A percentile compares a stretch with the other conserved stretches of the same genome.
Evolutionary conservation across 2,888 invertebrate species (phyloP).

Genomic region (Lapara coniferarum): DNA sequence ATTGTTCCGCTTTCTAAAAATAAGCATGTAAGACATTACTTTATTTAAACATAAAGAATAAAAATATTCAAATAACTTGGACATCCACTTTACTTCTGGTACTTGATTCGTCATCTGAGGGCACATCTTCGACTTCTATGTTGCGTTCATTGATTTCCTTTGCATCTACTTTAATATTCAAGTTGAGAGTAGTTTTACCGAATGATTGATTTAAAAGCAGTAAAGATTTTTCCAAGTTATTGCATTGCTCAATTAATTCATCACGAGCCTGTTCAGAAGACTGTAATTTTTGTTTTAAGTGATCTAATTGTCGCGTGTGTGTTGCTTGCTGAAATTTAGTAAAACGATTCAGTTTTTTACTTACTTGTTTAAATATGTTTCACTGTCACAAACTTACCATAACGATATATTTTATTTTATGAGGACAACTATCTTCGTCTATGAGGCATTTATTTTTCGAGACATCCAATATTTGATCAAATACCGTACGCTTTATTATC

Average conservation of each 20-base stretch:
- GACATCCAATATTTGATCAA: conserved; percentile 67
- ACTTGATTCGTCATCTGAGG: conserved; percentile 64
- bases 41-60: not conserved
- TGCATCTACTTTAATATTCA: not conserved
- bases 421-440: conserved; percentile 62
- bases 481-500: conserved; percentile 68
- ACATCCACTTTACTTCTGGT: conserved; percentile 54
- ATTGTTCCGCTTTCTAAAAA: conserved; percentile 67
- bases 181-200: conserved; percentile 41
- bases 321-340: conserved; percentile 59
- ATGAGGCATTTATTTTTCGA: conserved; percentile 63
- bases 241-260: conserved; percentile 59
- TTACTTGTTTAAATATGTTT: not conserved
- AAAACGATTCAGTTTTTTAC: conserved; percentile 18
- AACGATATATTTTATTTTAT: conserved; percentile 63
- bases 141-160: conserved; percentile 34
- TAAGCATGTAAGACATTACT: conserved; percentile 25
- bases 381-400: conserved; percentile 46
- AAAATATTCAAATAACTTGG: not conserved
- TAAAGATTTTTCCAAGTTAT: conserved; percentile 63
- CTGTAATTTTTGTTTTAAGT: conserved; percentile 59
- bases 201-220: conserved; percentile 67
- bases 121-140: conserved; percentile 62
- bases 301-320: conserved; percentile 59
- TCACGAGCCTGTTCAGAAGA: conserved; percentile 58